These are phyloP conservation scores for Acanthornis magna DNA, from an alignment of 2,797 vertebrate genomes.

Conservation along the genomic window DNA sequence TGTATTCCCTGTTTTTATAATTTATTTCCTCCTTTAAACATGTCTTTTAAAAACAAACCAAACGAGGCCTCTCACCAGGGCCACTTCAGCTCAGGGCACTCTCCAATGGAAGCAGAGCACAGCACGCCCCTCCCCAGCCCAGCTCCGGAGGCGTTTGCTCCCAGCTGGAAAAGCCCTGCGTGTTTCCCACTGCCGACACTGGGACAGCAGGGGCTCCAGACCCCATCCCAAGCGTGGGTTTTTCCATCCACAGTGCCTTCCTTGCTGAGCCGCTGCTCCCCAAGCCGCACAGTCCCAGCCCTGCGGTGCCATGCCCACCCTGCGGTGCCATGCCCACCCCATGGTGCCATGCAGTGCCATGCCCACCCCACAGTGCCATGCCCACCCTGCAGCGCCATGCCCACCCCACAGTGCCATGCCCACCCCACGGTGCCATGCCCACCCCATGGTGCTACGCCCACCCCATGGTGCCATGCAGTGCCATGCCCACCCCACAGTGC, in stretches of 20 bases:
- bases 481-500: no score
- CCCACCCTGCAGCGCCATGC: no score
- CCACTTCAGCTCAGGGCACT: not conserved
- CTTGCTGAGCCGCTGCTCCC: rapidly evolving
- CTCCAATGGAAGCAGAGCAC: not conserved
- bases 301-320: rapidly evolving
- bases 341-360: no score
- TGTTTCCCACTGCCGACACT: rapidly evolving
- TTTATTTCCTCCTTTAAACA: not conserved
- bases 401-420: no score
- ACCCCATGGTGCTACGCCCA: no score
- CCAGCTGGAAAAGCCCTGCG: not conserved
- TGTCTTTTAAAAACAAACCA: not conserved
- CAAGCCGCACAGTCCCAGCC: not conserved
- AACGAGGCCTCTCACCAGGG: not conserved
- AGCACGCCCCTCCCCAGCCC: rapidly evolving
- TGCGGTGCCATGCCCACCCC: no score
- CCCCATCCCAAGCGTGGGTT: rapidly evolving
- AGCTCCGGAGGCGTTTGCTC: not conserved
- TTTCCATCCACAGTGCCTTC: rapidly evolving
- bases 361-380: no score
- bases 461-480: no score
- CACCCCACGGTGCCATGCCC: no score
- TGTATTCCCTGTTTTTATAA: not conserved
- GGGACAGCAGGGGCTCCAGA: rapidly evolving